These are phyloP conservation scores for Brevimyrus niger DNA, from an alignment of 2,113 vertebrate species.

Conservation along the genomic window DNA sequence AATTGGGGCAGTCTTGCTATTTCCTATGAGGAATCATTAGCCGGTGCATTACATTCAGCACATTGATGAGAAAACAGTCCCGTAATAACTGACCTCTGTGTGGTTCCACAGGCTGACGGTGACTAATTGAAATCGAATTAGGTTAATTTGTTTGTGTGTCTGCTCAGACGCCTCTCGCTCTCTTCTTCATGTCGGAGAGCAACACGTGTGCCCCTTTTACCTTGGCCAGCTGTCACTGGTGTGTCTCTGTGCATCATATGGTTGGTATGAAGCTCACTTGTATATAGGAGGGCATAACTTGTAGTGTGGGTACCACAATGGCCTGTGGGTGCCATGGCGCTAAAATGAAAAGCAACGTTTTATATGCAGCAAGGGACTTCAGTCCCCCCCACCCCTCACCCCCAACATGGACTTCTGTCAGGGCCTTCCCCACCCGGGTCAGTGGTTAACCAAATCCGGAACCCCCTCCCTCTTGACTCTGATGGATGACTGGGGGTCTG, in stretches of 20 bases:
- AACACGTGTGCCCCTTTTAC: background rate
- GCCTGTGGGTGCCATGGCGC: background rate
- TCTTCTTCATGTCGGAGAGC: background rate
- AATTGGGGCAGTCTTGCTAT: background rate
- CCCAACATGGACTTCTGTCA: background rate
- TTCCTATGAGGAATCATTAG: background rate
- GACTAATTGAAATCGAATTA: conserved; percentile 24
- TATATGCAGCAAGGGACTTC: background rate
- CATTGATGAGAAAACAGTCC: conserved; percentile 14
- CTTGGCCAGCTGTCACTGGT: background rate
- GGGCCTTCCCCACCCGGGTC: background rate
- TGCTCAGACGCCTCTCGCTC: background rate
- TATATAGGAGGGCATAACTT: too few relatives aligned
- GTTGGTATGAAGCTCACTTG: background rate
- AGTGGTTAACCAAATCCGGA: background rate
- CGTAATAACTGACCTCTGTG: conserved; percentile 16
- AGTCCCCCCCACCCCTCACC: background rate
- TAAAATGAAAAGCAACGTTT: background rate
- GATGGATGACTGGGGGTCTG: background rate
- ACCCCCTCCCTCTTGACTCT: background rate
- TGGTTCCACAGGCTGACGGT: conserved; percentile 1
- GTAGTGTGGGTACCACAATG: background rate
- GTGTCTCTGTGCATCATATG: background rate
- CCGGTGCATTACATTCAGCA: background rate
- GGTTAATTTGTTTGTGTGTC: conserved; percentile 15